Evolutionary conservation across 1,140 invertebrate species (phyloP).

Genomic region (Rhagoletis pomonella): DNA sequence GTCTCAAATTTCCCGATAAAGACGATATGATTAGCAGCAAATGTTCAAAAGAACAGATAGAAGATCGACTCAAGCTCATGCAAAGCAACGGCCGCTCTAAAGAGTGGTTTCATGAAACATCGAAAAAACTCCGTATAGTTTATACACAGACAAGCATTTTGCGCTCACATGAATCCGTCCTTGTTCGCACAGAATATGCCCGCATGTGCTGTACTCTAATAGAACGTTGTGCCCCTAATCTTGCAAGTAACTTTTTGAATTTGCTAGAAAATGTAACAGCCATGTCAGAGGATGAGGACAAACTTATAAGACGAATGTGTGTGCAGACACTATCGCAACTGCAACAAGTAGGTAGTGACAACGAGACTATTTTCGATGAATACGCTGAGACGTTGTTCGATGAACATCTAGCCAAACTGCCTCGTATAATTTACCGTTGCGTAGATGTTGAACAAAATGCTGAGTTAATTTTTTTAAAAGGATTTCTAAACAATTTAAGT

Average conservation of each 20-base stretch:
- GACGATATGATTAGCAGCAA: constrained; percentile 60
- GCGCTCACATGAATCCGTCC: constrained; percentile 60
- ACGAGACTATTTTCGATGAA: constrained; percentile 66
- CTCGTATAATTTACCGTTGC: constrained; percentile 66
- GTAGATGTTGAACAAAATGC: constrained; percentile 68
- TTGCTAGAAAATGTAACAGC: constrained; percentile 68
- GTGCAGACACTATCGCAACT: constrained; percentile 58
- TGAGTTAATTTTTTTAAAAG: constrained; percentile 69
- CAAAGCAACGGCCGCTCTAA: constrained; percentile 61
- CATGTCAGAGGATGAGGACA: constrained; percentile 66
- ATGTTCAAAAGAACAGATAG: constrained; percentile 60
- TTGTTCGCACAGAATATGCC: constrained; percentile 62
- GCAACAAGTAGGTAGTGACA: constrained; percentile 58
- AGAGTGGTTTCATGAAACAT: constrained; percentile 65
- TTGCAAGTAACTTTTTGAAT: constrained; percentile 65
- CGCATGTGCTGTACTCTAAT: constrained; percentile 67
- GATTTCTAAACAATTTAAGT: constrained; percentile 65
- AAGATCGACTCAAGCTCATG: constrained; percentile 64
- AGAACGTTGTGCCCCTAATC: constrained; percentile 63
- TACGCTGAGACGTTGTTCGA: constrained; percentile 66
- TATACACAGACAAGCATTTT: constrained; percentile 64
- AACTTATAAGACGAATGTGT: constrained; percentile 59
- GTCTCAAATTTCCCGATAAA: constrained; percentile 52
- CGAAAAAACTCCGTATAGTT: constrained; percentile 62
- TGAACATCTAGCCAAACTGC: constrained; percentile 66